phyloP scores from a whole-genome alignment of 1,140 invertebrate genomes.

The Musca vetustissima region DNA sequence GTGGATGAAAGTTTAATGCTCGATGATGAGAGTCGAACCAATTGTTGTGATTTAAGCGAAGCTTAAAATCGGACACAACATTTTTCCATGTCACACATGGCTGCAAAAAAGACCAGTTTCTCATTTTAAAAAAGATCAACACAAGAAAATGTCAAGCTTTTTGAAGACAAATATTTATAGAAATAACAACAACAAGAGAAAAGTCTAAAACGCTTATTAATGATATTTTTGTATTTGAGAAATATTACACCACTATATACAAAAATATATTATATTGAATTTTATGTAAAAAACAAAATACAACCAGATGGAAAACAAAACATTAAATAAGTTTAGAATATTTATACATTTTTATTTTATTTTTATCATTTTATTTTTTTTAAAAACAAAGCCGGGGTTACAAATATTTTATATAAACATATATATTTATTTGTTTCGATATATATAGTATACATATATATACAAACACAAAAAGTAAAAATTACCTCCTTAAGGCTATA shows the following conservation, averaged over 20 bases:
- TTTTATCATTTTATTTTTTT: conserved; percentile 1
- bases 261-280: conserved; percentile 1
- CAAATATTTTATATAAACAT: conserved; percentile 17
- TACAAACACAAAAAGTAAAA: no score
- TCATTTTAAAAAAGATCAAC: neutral
- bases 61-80: conserved; percentile 34
- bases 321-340: neutral
- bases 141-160: neutral
- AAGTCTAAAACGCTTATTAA: conserved; percentile 15
- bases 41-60: conserved; percentile 50
- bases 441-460: conserved; percentile 4
- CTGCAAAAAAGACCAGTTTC: neutral
- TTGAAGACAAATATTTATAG: conserved; percentile 6
- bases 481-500: conserved; percentile 9
- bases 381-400: conserved; percentile 14
- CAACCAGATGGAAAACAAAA: conserved; percentile 2
- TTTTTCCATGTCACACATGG: neutral
- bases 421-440: conserved; percentile 17
- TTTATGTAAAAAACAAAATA: conserved; percentile 8
- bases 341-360: conserved; percentile 12
- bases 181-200: conserved; percentile 7
- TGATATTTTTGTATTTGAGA: conserved; percentile 12
- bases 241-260: neutral
- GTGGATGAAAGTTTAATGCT: conserved; percentile 42
- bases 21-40: conserved; percentile 36